phyloP scores from a whole-genome alignment of 2,888 invertebrate species.

The Drosophila picticornis region DNA sequence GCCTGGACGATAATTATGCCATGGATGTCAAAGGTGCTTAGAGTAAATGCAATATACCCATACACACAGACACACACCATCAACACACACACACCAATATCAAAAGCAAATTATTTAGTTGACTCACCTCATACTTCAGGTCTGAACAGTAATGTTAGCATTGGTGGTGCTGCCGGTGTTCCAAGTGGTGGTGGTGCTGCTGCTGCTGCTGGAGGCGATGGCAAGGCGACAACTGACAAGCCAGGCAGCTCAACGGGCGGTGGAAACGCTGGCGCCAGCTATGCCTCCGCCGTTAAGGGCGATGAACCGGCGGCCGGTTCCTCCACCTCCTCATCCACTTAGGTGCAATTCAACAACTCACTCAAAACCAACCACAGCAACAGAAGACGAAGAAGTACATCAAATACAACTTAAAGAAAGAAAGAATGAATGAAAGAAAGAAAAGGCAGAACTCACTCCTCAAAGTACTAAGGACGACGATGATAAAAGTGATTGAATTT shows the following conservation, averaged over 20 bases:
- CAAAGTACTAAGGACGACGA: constrained; percentile 80
- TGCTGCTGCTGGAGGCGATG: constrained; percentile 35
- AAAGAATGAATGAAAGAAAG: constrained; percentile 20
- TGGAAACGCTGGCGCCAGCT: constrained; percentile 79
- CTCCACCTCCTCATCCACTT: constrained; percentile 60
- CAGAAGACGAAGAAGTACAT: constrained; percentile 25
- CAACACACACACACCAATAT: constrained; percentile 37
- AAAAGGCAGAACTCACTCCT: constrained; percentile 70
- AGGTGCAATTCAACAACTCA: constrained; percentile 59
- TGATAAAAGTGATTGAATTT: constrained; percentile 75
- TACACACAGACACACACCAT: constrained; percentile 26
- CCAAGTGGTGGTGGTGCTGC: constrained; percentile 44
- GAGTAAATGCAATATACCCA: constrained; percentile 29
- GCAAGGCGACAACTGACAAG: constrained; percentile 46
- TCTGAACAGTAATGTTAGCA: constrained; percentile 68
- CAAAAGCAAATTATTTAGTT: constrained; percentile 72
- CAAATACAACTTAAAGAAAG: constrained; percentile 20
- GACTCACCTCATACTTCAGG: constrained; percentile 79
- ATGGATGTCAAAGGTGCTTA: constrained; percentile 84
- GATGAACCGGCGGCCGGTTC: constrained; percentile 77
- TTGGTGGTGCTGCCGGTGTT: constrained; percentile 72
- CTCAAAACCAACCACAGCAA: constrained; percentile 25
- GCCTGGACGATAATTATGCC: constrained; percentile 83
- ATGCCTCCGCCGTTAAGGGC: constrained; percentile 84
- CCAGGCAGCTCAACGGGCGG: constrained; percentile 54